A percentile compares a stretch with the other conserved stretches of the same genome.
phyloP scores from a whole-genome alignment of 2,113 vertebrate species.

The Heliornis fulica region DNA sequence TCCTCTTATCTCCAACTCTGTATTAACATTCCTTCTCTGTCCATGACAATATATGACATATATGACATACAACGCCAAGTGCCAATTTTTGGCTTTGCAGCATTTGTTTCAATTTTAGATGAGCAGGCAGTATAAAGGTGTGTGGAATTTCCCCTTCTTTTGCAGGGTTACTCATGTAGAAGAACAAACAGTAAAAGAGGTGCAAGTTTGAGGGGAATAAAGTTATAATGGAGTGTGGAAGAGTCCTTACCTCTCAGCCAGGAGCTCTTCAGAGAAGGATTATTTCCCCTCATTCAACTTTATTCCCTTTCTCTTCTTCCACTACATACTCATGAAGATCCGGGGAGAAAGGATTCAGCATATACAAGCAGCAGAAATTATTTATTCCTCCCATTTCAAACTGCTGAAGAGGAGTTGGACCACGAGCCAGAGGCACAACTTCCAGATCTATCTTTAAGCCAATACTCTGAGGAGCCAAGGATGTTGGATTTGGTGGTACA shows the following conservation, averaged over 20 bases:
- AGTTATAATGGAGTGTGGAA: neutral
- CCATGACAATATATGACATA: too few species aligned
- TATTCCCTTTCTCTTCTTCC: neutral
- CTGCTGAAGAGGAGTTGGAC: neutral
- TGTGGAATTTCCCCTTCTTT: neutral
- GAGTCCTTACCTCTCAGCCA: neutral
- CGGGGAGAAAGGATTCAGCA: neutral
- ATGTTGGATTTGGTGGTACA: neutral
- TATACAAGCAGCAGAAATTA: neutral
- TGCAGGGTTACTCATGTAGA: neutral
- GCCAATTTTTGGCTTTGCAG: neutral
- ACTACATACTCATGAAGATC: neutral
- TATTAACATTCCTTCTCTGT: neutral
- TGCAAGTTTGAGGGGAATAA: neutral
- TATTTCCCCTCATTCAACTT: neutral
- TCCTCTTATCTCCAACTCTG: neutral
- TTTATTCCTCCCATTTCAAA: neutral
- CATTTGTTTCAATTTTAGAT: neutral
- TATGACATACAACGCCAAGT: neutral
- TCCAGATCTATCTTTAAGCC: neutral
- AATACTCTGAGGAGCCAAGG: neutral
- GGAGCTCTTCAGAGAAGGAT: neutral
- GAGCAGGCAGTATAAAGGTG: neutral
- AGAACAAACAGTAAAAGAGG: neutral
- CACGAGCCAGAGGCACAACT: neutral